A percentile compares a stretch with the other conserved stretches of the same genome.
Conservation (phyloP, 2,113 vertebrate species). For the Pipra filicauda region DNA sequence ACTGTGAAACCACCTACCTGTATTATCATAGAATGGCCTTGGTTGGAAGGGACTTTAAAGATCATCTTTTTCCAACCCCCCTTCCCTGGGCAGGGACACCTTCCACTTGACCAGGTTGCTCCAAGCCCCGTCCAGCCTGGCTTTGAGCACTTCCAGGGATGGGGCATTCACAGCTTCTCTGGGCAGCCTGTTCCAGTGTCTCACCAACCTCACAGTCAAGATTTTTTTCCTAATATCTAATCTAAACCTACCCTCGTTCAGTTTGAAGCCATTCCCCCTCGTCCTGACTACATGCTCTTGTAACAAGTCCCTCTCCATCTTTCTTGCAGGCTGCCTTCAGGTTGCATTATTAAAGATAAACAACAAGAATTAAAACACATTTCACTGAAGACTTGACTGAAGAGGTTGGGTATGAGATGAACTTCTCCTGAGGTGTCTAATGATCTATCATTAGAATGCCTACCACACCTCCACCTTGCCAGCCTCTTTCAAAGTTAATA, state of each 20-base stretch:
- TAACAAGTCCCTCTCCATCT: neutral
- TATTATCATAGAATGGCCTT: neutral
- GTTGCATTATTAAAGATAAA: neutral
- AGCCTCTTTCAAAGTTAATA: neutral
- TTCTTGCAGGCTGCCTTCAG: neutral
- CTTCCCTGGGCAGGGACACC: neutral
- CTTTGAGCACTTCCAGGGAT: neutral
- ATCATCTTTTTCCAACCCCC: neutral
- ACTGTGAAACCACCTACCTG: neutral
- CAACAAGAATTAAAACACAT: neutral
- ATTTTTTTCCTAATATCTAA: neutral
- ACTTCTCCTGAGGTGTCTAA: neutral
- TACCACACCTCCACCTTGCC: neutral
- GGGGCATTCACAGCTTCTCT: neutral
- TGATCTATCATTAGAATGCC: neutral
- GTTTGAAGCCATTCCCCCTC: neutral
- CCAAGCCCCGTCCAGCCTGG: rapidly evolving
- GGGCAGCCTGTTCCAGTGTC: rapidly evolving
- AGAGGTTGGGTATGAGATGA: neutral
- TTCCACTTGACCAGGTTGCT: neutral
- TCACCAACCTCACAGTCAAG: neutral
- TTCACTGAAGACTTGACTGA: neutral
- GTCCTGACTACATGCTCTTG: neutral
- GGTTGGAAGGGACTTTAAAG: neutral
- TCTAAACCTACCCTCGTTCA: neutral